Evolutionary conservation across 1,140 invertebrate species (phyloP), one percentile per base, ranked within the genome.

Genomic region (Heliconius himera): DNA sequence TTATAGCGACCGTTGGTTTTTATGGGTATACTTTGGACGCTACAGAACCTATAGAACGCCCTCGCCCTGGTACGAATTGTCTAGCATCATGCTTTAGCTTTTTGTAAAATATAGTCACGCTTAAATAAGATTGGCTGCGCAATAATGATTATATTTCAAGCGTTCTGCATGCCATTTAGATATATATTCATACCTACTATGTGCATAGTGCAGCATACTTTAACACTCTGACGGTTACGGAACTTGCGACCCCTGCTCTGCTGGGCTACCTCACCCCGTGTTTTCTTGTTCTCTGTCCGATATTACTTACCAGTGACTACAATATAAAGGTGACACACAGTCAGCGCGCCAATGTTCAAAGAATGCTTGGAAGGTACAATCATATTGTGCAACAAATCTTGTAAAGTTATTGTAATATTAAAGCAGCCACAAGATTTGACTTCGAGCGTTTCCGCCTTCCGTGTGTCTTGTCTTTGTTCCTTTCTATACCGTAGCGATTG

Each of bases 121-220:
- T 95, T 94, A 91, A 91, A 94, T 93, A 90, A 94, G 93, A 94
- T 94, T 94, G 93, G 93, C 93, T 94, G 93, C 94, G 92, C 92
- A 94, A 94, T 94, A 94, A 94, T 94, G 92, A 94, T 94, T 94
- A 93, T 94, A 94, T 94, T 95, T 95, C 95, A 95, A 95, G 95
- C 95, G 95, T 95, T 95, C 95, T 95, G 95, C 95, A 95, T 95
- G 95, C 94, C 92, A 95, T 92, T 94, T 93, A 93, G 91, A 93
- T 94, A 90, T 93, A 93, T 94, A 93, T 94, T 93, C 91, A 94
- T 94, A 89, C 92, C 91, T 93, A 91, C 88, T 91, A 91, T 94
- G 90, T 93, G 93, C 93, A 91, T 94, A 94, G 91, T 90, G 90
- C 92, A 88, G 90, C 91, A 89, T 90, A 90, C 79, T 85, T 90